Conservation (phyloP, 2,888 invertebrate species). For the Heliconius charithonia region DNA sequence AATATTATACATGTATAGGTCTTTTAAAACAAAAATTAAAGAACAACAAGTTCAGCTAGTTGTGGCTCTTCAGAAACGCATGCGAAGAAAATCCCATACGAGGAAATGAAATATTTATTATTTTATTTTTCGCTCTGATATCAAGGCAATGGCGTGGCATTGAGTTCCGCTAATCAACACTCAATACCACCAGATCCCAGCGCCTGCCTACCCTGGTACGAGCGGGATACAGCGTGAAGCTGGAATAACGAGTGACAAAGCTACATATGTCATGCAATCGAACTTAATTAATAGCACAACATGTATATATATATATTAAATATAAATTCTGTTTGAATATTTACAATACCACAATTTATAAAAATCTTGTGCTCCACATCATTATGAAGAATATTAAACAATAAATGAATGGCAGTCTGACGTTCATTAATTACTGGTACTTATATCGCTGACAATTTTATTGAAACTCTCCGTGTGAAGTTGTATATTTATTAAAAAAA, state of each 20-base stretch:
- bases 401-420: background rate
- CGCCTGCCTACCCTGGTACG: no score
- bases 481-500: background rate
- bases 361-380: background rate
- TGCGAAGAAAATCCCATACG: no score
- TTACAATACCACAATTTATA: background rate
- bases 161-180: no score
- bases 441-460: conserved; percentile 17
- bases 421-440: conserved; percentile 6
- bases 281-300: background rate
- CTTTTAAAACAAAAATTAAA: background rate
- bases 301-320: background rate
- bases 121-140: no score
- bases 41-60: no score
- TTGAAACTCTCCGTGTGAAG: background rate
- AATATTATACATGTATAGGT: background rate
- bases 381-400: conserved; percentile 7
- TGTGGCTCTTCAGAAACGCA: no score
- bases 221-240: no score
- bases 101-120: no score
- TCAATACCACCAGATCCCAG: no score
- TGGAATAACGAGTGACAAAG: no score
- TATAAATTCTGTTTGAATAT: background rate
- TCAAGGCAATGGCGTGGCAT: no score
- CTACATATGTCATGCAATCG: no score